Base-by-base conservation (phyloP, 1,140 invertebrate genomes). In the Dendrolimus kikuchii region DNA sequence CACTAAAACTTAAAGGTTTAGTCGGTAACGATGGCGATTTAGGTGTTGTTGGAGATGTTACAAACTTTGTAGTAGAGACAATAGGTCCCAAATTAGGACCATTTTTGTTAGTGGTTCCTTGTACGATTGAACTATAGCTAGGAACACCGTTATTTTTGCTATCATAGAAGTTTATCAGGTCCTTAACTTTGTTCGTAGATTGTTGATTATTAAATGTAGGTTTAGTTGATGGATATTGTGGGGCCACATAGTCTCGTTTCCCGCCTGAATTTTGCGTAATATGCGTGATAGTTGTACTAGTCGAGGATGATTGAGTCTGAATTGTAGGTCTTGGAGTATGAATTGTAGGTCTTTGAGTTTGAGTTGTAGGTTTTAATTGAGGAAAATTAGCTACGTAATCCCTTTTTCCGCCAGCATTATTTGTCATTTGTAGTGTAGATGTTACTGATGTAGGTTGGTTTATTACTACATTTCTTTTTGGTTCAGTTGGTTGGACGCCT, bases 111-210 rank as follows among this genome's bases (percentile, higher is more conserved):
- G 59, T 69, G 7, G 62, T 55, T 6, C 71, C 72, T 57, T 73
- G 66, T 58, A 77, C 51, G 54, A 79, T 68, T 2, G 76, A 75
- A 63, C 81, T 86, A 49, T 80, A 86, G 58, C 74, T 84, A n/a
- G 75, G 71, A 43, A 60, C 56, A 48, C 61, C 58, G 53, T 64
- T 67, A 46, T 8, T 56, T 62, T 81, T 74, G 51, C 51, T 62
- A 51, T 86, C 77, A 53, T 77, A 86, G 58, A 76, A 84, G 52
- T 86, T 81, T 9, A 86, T 59, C 5, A 86, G 58, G 62, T 81
- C 81, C 62, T 84, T 80, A 4, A 86, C 81, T 65, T 82, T 81
- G 45, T 77, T 78, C 5, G 62, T 46, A 51, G 51, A 48, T 51
- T 53, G 53, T 47, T 64, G 61, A 52, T 64, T 64, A 40, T 59